Evolutionary conservation across 1,140 invertebrate species (phyloP), one percentile per base, ranked within the genome.

Genomic region (Lerema accius): DNA sequence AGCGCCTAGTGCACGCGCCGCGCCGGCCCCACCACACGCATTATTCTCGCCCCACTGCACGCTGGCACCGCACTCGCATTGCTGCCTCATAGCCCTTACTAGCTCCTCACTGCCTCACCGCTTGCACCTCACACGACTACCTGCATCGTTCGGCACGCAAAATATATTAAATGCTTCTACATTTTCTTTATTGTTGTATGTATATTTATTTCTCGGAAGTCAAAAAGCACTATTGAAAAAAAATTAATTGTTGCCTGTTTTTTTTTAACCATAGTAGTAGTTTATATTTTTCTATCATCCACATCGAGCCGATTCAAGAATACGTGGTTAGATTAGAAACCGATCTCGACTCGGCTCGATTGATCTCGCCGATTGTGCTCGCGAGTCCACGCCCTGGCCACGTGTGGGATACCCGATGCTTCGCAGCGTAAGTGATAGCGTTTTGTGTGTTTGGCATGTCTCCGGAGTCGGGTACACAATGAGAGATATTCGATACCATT

Each of bases 401-500:
- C 73, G 71, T 78, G 78, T 74, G 77, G 78, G 78, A 78, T 59
- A 66, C 76, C 74, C 83, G 81, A 81, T 76, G 76, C 85, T 86
- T 77, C 83, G 72, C 86, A 89, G 86, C 84, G 91, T 92, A 91
- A 92, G 91, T 92, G 91, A 92, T 91, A 91, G 90, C 89, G 86
- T 91, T 92, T 91, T 92, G 89, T 91, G 86, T 92, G 89, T 92
- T 92, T 91, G 89, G 90, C 91, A 91, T 91, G 90, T 89, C 88
- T 92, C 90, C 90, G 89, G 90, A 96, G 97, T 98, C 95, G 97
- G 97, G 93, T 98, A 98, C 95, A 97, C 96, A 93, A 98, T 97
- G 95, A 95, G 95, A 93, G 97, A 99, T 95, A 98, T 99, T 93
- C 95, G 95, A 91, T 99, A 98, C 94, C 97, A 96, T 93, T 98